These are phyloP conservation scores for Heliconius cydno DNA, from an alignment of 2,888 invertebrate species.

Conservation along the genomic window DNA sequence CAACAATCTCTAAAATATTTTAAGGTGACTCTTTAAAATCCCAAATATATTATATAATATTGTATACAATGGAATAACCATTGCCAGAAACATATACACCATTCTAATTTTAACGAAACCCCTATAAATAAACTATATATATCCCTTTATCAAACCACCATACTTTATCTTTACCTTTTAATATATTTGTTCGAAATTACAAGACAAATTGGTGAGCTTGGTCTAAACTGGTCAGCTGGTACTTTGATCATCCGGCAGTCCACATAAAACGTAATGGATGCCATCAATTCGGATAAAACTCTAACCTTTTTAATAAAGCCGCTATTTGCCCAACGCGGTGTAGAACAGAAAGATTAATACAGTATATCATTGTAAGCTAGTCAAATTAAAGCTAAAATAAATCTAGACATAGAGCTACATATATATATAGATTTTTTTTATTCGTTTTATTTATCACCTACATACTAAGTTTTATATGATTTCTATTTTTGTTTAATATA, in stretches of 20 bases:
- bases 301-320: conserved; percentile 49
- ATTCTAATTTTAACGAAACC: not conserved
- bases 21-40: too few species aligned
- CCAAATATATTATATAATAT: too few species aligned
- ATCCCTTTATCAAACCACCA: not conserved
- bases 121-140: not conserved
- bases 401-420: conserved; percentile 40
- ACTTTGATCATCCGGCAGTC: conserved; percentile 46
- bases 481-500: not conserved
- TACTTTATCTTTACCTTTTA: not conserved
- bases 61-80: too few species aligned
- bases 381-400: conserved; percentile 49
- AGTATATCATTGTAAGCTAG: conserved; percentile 49
- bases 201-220: conserved; percentile 46
- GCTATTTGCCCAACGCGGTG: conserved; percentile 47
- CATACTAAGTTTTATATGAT: too few species aligned
- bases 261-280: conserved; percentile 47
- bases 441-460: not conserved
- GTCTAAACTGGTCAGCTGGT: conserved; percentile 45
- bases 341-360: conserved; percentile 48
- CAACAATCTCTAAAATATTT: too few species aligned
- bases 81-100: not conserved
- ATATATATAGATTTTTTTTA: not conserved
- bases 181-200: conserved; percentile 38
- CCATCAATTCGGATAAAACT: conserved; percentile 48